Percentiles rank a stretch among this genome's conserved stretches.
These are phyloP conservation scores for Alviniconcha marisindica DNA, from an alignment of 1,140 invertebrate genomes.

Conservation along the genomic window DNA sequence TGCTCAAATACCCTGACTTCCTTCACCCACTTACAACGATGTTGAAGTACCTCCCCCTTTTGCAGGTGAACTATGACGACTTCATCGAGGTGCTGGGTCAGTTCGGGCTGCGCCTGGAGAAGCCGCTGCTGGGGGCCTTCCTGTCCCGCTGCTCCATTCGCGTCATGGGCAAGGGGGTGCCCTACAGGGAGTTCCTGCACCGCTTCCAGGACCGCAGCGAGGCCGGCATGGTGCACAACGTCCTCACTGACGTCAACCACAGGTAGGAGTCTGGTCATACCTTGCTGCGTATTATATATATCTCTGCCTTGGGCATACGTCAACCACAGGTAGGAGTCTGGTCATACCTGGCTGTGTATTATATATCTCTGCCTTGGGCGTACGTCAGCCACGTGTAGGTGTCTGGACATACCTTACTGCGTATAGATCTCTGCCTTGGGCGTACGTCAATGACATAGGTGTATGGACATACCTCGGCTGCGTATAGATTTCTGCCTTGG, in stretches of 20 bases:
- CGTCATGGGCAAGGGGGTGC: constrained; percentile 64
- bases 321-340: constrained; percentile 74
- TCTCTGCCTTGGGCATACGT: too few relatives aligned
- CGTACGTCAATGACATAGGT: constrained; percentile 73
- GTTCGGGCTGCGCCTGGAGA: constrained; percentile 72
- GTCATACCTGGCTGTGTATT: too few relatives aligned
- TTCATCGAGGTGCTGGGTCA: constrained; percentile 69
- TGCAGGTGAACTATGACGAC: constrained; percentile 67
- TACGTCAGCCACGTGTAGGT: constrained; percentile 73
- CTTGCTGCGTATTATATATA: too few relatives aligned
- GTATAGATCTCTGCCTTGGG: too few relatives aligned
- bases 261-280: too few relatives aligned
- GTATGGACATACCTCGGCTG: too few relatives aligned
- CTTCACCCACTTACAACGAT: too few relatives aligned
- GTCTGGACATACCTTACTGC: too few relatives aligned
- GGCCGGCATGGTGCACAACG: constrained; percentile 72
- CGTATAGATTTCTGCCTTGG: too few relatives aligned
- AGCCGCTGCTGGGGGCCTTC: constrained; percentile 71
- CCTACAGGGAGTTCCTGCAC: constrained; percentile 73
- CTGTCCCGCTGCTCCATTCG: constrained; percentile 70
- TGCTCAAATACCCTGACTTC: too few relatives aligned
- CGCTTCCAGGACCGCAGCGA: constrained; percentile 75
- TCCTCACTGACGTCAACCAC: constrained; percentile 73
- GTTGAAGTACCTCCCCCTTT: too few relatives aligned
- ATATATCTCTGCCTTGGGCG: too few relatives aligned